Base-by-base conservation (phyloP, 2,888 invertebrate genomes). In the Eucera pruinosa region DNA sequence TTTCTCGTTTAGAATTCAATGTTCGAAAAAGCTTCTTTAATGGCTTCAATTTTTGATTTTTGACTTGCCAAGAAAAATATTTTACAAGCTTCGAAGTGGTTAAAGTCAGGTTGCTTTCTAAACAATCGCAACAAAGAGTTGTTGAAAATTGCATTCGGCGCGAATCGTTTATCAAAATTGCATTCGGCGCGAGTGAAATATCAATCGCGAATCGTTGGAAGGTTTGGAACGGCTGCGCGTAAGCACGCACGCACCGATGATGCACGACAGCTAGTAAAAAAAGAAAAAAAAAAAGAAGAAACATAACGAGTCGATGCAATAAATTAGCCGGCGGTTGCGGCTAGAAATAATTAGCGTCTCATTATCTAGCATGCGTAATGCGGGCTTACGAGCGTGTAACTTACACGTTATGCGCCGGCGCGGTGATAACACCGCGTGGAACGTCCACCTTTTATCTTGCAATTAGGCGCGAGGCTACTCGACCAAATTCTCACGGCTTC, bases 291-390 rank as follows among this genome's bases (percentile, higher is more conserved):
- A n/a, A n/a, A n/a, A 71, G 47, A 57, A 54, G 65, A 50, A 71
- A 30, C 23, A 30, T 25, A n/a, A 7, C 33, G 7, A n/a, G 15
- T 25, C 30, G 52, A 18, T 25, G 20, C 25, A 50, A 67, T 76
- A 76, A 78, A 75, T 75, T 78, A 75, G 6, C 55, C 43, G 20
- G 33, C 13, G 68, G 52, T 25, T 13, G 47, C 43, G 43, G 69
- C 50, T 57, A 58, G 69, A 52, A 75, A 78, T 75, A 78, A 78
- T 75, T 70, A 74, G 57, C 74, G 62, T 62, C 61, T 57, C 66
- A 76, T 76, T 76, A 76, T 76, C 72, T 66, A 41, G 66, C 25
- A 50, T 66, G 73, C 75, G 66, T 76, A 72, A 76, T 61, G 75
- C 75, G 47, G 66, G 66, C 55, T 50, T 48, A 43, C 55, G 72